phyloP scores from a whole-genome alignment of 2,113 vertebrate genomes.

The Ailuropoda melanoleuca region DNA sequence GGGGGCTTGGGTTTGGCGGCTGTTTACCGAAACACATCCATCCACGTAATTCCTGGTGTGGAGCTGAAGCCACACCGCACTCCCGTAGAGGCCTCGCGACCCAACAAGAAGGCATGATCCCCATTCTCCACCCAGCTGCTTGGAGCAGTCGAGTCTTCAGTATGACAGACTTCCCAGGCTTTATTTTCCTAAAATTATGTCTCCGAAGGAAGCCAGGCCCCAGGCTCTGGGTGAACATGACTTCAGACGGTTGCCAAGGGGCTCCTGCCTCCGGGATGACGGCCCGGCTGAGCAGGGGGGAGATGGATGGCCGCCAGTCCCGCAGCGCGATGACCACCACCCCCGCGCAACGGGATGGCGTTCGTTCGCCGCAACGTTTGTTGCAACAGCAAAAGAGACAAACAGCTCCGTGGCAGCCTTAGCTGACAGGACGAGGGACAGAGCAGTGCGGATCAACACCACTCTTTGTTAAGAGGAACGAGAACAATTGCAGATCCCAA shows the following conservation, averaged over 20 bases:
- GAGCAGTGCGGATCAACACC: not conserved
- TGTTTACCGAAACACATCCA: not conserved
- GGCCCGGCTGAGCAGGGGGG: not conserved
- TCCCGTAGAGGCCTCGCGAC: not conserved
- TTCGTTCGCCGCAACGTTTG: too few species aligned
- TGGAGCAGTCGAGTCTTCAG: not conserved
- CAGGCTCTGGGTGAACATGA: not conserved
- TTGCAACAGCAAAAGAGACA: not conserved
- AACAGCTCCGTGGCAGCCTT: too few species aligned
- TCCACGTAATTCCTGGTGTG: not conserved
- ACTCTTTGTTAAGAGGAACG: too few species aligned
- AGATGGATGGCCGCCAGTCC: not conserved
- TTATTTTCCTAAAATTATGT: not conserved
- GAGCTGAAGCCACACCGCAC: not conserved
- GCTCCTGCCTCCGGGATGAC: not conserved
- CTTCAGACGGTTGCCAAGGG: not conserved
- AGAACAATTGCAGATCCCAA: too few species aligned
- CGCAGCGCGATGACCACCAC: not conserved
- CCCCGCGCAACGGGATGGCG: rapidly evolving
- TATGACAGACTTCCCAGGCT: not conserved
- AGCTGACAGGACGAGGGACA: too few species aligned
- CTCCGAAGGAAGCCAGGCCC: not conserved
- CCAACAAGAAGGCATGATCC: not conserved
- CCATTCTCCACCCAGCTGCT: not conserved
- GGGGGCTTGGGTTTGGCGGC: not conserved